Evolutionary conservation across 1,140 invertebrate species (phyloP).

Genomic region (Calliphora vicina): DNA sequence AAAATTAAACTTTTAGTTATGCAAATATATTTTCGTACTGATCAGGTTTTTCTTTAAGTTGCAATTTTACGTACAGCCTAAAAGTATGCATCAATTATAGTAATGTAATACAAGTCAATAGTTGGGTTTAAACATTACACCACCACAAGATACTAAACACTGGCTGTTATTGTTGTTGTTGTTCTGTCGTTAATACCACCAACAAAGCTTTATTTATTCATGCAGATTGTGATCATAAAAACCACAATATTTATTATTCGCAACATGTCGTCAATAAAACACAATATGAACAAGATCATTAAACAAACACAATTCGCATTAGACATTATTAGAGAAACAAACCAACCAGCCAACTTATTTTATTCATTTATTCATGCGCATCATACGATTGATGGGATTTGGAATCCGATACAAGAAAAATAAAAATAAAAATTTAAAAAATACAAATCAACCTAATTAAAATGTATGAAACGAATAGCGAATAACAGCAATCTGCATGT

Average conservation of each 20-base stretch:
- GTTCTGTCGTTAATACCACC: neutral
- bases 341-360: neutral
- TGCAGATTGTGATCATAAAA: neutral
- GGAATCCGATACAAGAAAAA: neutral
- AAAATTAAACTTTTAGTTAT: no score
- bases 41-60: no score
- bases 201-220: neutral
- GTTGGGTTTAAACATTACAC: neutral
- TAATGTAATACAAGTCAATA: neutral
- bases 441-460: neutral
- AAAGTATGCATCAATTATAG: neutral
- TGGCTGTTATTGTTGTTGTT: neutral
- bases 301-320: neutral
- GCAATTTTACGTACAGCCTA: neutral
- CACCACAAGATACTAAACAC: neutral
- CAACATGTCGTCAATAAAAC: neutral
- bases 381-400: neutral
- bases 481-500: neutral
- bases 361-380: neutral
- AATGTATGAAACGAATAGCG: neutral
- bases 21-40: no score
- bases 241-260: slow-evolving; percentile 2
- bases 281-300: slow-evolving; percentile 13
- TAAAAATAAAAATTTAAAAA: neutral
- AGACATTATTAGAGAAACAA: slow-evolving; percentile 25